Base-by-base conservation (phyloP, 2,888 invertebrate species). In the Uloborus plumipes region DNA sequence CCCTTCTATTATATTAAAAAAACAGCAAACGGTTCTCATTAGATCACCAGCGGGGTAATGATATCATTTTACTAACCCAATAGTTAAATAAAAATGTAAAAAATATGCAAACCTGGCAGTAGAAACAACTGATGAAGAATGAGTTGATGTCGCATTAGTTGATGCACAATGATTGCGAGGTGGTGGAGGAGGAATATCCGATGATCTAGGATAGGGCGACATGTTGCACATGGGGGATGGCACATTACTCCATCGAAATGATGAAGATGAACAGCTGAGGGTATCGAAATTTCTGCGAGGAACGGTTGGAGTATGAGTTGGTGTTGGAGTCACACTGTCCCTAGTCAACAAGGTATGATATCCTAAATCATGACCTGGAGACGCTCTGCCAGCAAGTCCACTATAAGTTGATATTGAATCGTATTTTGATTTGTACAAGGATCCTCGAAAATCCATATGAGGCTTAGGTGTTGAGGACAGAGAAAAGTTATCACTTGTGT, bases 311-410 rank as follows among this genome's bases (percentile, higher is more conserved):
- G 80, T 80, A 18, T 73, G 74, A 47, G 73, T 80, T 20, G 80
- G 80, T 2, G 80, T 80, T 13, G 80, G 74, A 2, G 69, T 74
- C 4, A 80, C 64, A 65, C 78, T 78, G 59, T 78, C 78, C 59
- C 82, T 72, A 9, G 83, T 78, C 31, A 84, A 67, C 16, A 84
- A 69, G 15, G 83, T 84, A 39, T 84, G 83, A 39, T 84, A 84
- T 15, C 83, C 83, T 31, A 84, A 51, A 31, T 84, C 83, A 65
- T 84, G 77, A 22, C 83, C 77, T 47, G 83, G 83, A 22, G 83
- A 84, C n/a, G 78, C 73, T 62, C 78, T 62, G 20, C 83, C 82
- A 61, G 79, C 77, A 26, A 74, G 65, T 20, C 59, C 67, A 53
- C 71, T 72, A 72, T 78, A 78, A 2, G 72, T 55, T 6, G 72